Base-by-base conservation (phyloP, 2,113 vertebrate genomes). In the Nesospiza acunhae region DNA sequence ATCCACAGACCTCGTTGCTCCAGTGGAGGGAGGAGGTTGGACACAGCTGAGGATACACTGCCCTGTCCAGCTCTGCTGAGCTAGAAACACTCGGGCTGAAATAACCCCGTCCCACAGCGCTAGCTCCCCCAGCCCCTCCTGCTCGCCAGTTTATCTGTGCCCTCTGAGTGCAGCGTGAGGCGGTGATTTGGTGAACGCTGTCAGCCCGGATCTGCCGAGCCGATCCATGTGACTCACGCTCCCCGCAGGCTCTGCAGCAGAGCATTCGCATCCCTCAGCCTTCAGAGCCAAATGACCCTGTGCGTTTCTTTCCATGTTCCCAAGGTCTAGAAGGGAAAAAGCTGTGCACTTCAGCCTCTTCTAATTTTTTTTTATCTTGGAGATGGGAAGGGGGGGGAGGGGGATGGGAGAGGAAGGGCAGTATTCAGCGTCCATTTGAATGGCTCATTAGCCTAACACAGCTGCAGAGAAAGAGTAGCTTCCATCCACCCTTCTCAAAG, bases 261-360 rank as follows among this genome's bases (percentile, higher is more conserved):
- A 88, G 78, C 63, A 8, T 59, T 94, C 17, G 0, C 63, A 76
- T 80, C 75, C 74, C 84, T 88, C 74, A 63, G 85, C 84, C 76
- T 73, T 93, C 67, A 59, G 93, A 95, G 72, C 84, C 69, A 67
- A 96, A 84, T 68, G 96, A 86, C 94, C 93, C 81, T 20, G 44
- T 8, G 42, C 47, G 78, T 44, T 87, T 87, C 94, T 73, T 55
- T 9, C 8, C 59, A 10, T 66, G 79, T 63, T 94, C 72, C 78
- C 89, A 60, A 81, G 75, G 63, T 87, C 88, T 67, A 42, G 70
- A 73, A 92, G 63, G 47, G 33, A 37, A 53, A 80, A 88, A 87
- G 30, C 63, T 63, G 47, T 62, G 82, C 37, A 35, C 56, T 84
- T 67, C 59, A 77, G 72, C 39, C 70, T 85, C 69, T 59, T 64